Conservation (phyloP, 2,113 vertebrate genomes). For the Sorex araneus region DNA sequence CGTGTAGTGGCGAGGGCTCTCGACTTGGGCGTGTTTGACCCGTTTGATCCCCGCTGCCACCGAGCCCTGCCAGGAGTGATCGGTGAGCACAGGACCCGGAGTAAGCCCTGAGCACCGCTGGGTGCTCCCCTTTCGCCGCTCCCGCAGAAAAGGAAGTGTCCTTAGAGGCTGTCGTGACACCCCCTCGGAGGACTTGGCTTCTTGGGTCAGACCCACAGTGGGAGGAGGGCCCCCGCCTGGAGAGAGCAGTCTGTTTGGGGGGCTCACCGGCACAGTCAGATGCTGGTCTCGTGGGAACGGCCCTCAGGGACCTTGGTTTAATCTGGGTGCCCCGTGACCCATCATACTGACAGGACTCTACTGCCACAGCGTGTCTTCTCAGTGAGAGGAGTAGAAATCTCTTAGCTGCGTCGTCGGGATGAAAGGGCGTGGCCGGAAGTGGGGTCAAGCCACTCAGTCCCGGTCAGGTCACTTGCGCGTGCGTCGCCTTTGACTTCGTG, state of each 20-base stretch:
- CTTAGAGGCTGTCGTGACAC: not conserved
- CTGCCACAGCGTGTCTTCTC: not conserved
- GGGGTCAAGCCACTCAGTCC: not conserved
- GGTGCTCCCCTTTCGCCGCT: too few relatives aligned
- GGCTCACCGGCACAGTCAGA: not conserved
- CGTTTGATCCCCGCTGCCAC: too few relatives aligned
- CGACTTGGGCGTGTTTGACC: too few relatives aligned
- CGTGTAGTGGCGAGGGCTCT: too few relatives aligned
- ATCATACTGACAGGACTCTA: not conserved
- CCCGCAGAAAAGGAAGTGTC: too few relatives aligned
- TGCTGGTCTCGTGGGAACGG: not conserved
- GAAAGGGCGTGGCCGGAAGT: not conserved
- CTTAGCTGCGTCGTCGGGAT: not conserved
- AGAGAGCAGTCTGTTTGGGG: not conserved
- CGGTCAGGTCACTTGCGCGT: not conserved
- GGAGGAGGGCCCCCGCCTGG: not conserved
- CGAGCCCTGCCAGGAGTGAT: too few relatives aligned
- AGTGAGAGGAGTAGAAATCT: not conserved
- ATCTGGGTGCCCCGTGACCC: too few relatives aligned
- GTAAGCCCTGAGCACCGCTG: too few relatives aligned
- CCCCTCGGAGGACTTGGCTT: not conserved
- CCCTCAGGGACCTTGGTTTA: too few relatives aligned
- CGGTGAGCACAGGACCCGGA: too few relatives aligned
- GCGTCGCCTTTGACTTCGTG: not conserved
- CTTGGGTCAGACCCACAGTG: not conserved